Percentiles rank a stretch among this genome's conserved stretches.
These are phyloP conservation scores for Nemoura dubitans DNA, from an alignment of 2,888 invertebrate species.

Conservation along the genomic window DNA sequence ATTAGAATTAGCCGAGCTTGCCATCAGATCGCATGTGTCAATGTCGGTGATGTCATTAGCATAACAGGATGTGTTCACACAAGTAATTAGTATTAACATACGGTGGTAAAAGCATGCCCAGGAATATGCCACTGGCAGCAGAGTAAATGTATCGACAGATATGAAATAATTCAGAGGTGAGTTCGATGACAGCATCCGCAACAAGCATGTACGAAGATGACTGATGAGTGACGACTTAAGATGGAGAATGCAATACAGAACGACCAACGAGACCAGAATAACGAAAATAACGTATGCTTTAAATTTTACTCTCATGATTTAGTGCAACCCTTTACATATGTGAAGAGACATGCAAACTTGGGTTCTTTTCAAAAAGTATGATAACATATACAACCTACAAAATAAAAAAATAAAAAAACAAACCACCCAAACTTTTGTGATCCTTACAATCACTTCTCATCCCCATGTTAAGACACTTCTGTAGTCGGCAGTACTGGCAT, in stretches of 20 bases:
- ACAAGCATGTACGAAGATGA: too few relatives aligned
- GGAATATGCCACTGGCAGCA: background rate
- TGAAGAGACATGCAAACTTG: background rate
- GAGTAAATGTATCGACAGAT: too few relatives aligned
- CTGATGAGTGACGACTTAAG: too few relatives aligned
- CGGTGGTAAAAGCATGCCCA: background rate
- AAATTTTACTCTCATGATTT: too few relatives aligned
- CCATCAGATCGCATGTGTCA: background rate
- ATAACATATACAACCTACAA: background rate
- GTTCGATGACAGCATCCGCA: too few relatives aligned
- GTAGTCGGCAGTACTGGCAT: conserved; percentile 97
- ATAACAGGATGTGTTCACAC: background rate
- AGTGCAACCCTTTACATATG: too few relatives aligned
- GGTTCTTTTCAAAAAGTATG: background rate
- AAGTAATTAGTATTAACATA: background rate
- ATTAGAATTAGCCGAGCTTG: background rate
- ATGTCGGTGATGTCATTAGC: background rate
- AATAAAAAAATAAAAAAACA: conserved; percentile 21
- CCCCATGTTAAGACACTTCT: conserved; percentile 97
- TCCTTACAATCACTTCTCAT: conserved; percentile 99
- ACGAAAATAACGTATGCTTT: too few relatives aligned
- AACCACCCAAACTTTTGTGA: conserved; percentile 49
- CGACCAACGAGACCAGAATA: too few relatives aligned
- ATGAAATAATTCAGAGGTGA: too few relatives aligned
- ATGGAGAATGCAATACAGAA: background rate